These are phyloP conservation scores for Channa striata DNA, from an alignment of 2,797 vertebrate genomes.

Conservation along the genomic window DNA sequence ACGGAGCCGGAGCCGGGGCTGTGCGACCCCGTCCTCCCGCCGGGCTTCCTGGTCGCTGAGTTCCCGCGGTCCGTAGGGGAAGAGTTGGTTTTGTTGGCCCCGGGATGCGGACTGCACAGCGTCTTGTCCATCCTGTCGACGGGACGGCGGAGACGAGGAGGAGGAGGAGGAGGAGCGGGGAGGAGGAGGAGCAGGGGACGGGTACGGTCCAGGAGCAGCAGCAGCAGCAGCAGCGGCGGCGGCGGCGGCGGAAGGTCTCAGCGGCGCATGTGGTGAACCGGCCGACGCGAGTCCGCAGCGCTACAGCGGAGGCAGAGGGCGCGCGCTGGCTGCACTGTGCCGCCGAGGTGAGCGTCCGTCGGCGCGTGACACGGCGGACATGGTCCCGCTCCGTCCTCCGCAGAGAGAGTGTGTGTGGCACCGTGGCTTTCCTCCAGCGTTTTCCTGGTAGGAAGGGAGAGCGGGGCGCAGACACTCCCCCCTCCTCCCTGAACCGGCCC, in stretches of 20 bases:
- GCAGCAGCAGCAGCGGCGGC: conserved; percentile 38
- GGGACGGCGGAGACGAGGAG: conserved; percentile 62
- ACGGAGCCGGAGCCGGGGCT: conserved; percentile 79
- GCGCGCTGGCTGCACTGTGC: conserved; percentile 41
- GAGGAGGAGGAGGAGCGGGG: conserved; percentile 35
- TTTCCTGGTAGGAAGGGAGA: conserved; percentile 63
- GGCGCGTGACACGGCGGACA: conserved; percentile 60
- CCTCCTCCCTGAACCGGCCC: conserved; percentile 67
- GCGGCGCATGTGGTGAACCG: conserved; percentile 62
- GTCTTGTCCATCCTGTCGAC: conserved; percentile 83
- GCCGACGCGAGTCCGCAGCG: conserved; percentile 29
- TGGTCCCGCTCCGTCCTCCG: conserved; percentile 54
- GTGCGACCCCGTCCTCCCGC: conserved; percentile 68
- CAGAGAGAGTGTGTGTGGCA: conserved; percentile 60
- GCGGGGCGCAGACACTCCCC: conserved; percentile 76
- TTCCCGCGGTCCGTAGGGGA: conserved; percentile 68
- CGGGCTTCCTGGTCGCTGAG: conserved; percentile 70
- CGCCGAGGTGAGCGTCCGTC: conserved; percentile 45
- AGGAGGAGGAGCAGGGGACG: conserved; percentile 26
- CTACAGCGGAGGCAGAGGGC: conserved; percentile 56
- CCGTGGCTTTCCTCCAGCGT: conserved; percentile 61
- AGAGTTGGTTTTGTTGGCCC: conserved; percentile 68
- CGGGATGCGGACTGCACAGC: conserved; percentile 75
- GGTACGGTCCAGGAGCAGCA: conserved; percentile 50
- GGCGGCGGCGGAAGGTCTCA: conserved; percentile 54